Conservation (phyloP, 2,113 vertebrate genomes). For the Syrrhaptes paradoxus region DNA sequence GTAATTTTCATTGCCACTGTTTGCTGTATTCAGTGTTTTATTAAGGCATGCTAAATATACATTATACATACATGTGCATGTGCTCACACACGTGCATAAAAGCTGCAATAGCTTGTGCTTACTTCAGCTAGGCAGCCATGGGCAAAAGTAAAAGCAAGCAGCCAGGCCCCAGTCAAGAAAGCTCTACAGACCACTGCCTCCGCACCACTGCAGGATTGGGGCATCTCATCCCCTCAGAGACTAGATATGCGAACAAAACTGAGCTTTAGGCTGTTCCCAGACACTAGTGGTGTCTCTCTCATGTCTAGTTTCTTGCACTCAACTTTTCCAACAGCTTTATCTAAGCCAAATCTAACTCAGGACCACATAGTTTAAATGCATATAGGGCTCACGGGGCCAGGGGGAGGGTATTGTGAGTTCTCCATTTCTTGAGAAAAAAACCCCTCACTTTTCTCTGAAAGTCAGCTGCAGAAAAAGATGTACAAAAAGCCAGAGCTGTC, state of each 20-base stretch:
- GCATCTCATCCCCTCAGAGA: not conserved
- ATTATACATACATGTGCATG: not conserved
- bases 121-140: not conserved
- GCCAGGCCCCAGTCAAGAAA: not conserved
- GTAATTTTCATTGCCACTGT: conserved; percentile 47
- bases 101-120: not conserved
- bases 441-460: not conserved
- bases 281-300: not conserved
- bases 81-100: not conserved
- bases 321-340: accelerated
- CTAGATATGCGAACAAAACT: not conserved
- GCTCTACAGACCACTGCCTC: not conserved
- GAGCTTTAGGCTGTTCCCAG: not conserved
- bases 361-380: not conserved
- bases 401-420: accelerated
- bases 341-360: not conserved
- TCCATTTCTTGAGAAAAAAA: too few relatives aligned
- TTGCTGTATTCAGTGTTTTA: conserved; percentile 10
- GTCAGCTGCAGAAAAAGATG: not conserved
- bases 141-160: not conserved
- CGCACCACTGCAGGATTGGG: accelerated
- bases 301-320: not conserved
- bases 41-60: conserved; percentile 26
- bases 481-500: not conserved
- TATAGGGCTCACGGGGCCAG: accelerated